Base-by-base conservation (phyloP, 2,797 vertebrate genomes). In the Hypotaenidia philippensis region DNA sequence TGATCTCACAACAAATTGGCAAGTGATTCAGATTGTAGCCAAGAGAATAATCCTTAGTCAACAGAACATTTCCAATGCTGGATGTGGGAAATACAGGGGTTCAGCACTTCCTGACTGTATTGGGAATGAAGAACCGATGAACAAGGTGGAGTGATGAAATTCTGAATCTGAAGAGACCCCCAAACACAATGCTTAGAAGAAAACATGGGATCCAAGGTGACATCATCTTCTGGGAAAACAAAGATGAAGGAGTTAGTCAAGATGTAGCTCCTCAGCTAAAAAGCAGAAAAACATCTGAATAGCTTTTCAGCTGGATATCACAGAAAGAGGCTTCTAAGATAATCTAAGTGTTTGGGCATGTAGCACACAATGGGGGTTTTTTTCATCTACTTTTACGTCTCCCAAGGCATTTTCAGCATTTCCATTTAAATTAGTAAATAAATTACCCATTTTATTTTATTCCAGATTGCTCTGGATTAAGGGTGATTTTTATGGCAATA, bases 351-450 rank as follows among this genome's bases (percentile, higher is more conserved):
- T 79, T 50, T 72, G 63, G 71, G 34, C 1, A 1, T 32, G 32
- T 53, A 69, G 40, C 16, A 26, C 71, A 27, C 45, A 64, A 26
- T 1, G 1, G 41, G 18, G 8, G 69, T 89, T 64, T 89, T 64
- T n/a, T 79, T 75, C 19, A 34, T 61, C 70, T 50, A 15, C 36
- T 72, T 89, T 77, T 11, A 61, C 13, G 79, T 11, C 31, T 87
- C 44, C 56, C 34, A 76, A 74, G 47, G 66, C 0, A 0, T 74
- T 72, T 56, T 40, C 29, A 87, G 61, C 15, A 45, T 83, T 81
- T 53, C 15, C 57, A 65, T 50, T 69, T 79, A n/a, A 79, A 50
- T 84, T 82, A 27, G 6, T 89, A 89, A 82, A 87, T 50, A 41
- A 5, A 36, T 82, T 57, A n/a, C 11, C 11, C 45, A 11, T 65